phyloP scores from a whole-genome alignment of 92 coral and sea anemone genomes.

The Diadumene lineata region DNA sequence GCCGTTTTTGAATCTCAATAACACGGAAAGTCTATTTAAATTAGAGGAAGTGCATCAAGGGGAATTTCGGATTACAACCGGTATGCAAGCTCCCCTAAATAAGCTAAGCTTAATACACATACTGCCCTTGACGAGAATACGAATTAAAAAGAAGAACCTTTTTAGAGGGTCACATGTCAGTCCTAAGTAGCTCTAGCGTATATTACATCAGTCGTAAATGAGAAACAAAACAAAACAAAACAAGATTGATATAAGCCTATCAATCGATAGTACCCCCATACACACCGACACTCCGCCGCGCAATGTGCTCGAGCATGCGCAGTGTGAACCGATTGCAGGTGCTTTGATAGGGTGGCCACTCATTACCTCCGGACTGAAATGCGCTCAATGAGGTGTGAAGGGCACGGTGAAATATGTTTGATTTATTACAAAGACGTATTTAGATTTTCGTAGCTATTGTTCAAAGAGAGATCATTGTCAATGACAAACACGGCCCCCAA shows the following conservation, averaged over 20 bases:
- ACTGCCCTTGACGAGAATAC: conserved; percentile 3
- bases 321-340: conserved; percentile 64
- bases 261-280: conserved; percentile 29
- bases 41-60: conserved; percentile 5
- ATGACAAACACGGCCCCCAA: conserved; percentile 68
- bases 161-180: conserved; percentile 32
- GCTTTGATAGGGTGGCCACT: conserved; percentile 72
- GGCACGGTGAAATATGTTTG: conserved; percentile 97
- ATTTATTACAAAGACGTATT: conserved; percentile 99
- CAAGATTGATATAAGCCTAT: conserved; percentile 1
- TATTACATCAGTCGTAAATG: conserved; percentile 25
- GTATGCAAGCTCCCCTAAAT: conserved; percentile 3
- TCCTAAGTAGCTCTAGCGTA: conserved; percentile 28
- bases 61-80: conserved; percentile 16
- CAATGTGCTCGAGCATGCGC: conserved; percentile 68
- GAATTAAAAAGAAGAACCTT: background rate
- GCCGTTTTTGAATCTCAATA: conserved; percentile 12
- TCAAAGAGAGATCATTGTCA: conserved; percentile 92
- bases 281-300: conserved; percentile 71
- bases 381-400: conserved; percentile 96
- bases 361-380: conserved; percentile 51
- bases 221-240: conserved; percentile 14
- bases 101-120: conserved; percentile 11
- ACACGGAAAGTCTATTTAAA: conserved; percentile 4
- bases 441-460: conserved; percentile 98